Base-by-base conservation (phyloP, 1,140 invertebrate species). In the Neodiprion lecontei region DNA sequence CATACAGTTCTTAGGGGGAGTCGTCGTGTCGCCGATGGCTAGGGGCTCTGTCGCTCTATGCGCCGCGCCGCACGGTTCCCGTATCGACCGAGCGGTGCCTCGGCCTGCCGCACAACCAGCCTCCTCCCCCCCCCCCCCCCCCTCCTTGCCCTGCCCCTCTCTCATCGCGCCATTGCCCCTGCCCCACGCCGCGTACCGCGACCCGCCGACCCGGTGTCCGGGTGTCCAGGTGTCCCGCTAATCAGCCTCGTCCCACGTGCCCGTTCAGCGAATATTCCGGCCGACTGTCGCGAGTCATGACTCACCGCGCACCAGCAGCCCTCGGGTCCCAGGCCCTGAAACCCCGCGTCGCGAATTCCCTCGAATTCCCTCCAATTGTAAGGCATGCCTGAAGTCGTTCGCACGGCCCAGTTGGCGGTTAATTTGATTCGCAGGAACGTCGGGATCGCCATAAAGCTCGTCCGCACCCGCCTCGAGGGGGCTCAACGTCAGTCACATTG, bases 51-150 rank as follows among this genome's bases (percentile, higher is more conserved):
- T 9, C 53, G 28, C 28, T 40, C 28, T 69, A 40, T 71, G 21
- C 21, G 40, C 28, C 7, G 48, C 48, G 70, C 70, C 48, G 74
- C 21, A 66, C 67, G 11, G 53, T 75, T 72, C 75, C 75, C 81
- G 77, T 84, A 84, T 84, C 81, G 82, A 84, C 82, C 82, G 77
- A 70, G 48, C 71, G 53, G 75, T 75, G 78, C 73, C 68, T 73
- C 72, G 77, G 77, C 76, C 75, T 61, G 77, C 77, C 75, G 50
- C 70, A 74, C 71, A 53, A 53, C 68, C 53, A 61, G 17, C 74
- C 67, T 67, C 72, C 69, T n/a, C 28, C 28, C 49, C 73, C 72
- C 68, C 67, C 74, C 75, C 73, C 66, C 48, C 47, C 47, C 40
- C 47, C n/a, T 17, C 69, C 48, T 40, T 40, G 50, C 12, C 69